Conservation (phyloP, 2,113 vertebrate species). For the Tachycineta bicolor region DNA sequence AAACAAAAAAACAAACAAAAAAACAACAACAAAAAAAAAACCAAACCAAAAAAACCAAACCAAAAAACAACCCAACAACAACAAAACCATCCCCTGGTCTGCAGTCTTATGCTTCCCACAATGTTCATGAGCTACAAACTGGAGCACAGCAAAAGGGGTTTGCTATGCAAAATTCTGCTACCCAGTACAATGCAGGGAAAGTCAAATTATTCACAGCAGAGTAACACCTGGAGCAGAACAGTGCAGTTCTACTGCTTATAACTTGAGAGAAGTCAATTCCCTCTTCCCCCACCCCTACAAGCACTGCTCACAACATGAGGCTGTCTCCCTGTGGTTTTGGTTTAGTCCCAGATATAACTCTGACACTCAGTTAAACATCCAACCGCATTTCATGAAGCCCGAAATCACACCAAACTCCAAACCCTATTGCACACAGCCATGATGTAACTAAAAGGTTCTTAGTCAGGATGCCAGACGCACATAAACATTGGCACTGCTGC, state of each 20-base stretch:
- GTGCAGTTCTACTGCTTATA: not conserved
- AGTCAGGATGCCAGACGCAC: slow-evolving; percentile 18
- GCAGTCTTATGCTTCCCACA: not conserved
- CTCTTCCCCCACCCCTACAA: not conserved
- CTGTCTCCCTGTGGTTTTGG: not conserved
- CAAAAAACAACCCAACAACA: no score
- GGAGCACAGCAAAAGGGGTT: not conserved
- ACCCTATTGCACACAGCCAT: not conserved
- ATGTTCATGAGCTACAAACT: not conserved
- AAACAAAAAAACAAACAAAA: no score
- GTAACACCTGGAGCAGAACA: not conserved
- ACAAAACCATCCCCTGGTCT: not conserved
- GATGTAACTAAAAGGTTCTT: not conserved
- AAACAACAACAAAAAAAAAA: no score
- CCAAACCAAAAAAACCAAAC: no score
- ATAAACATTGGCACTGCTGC: slow-evolving; percentile 43
- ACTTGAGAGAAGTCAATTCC: not conserved
- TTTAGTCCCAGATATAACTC: not conserved
- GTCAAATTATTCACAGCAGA: not conserved
- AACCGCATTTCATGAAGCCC: not conserved
- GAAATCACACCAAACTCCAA: not conserved
- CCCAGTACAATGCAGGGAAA: not conserved
- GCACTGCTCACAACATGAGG: not conserved
- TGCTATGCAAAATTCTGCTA: not conserved
- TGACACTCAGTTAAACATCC: not conserved